Base-by-base conservation (phyloP, 2,113 vertebrate species). In the Synchiropus splendidus region DNA sequence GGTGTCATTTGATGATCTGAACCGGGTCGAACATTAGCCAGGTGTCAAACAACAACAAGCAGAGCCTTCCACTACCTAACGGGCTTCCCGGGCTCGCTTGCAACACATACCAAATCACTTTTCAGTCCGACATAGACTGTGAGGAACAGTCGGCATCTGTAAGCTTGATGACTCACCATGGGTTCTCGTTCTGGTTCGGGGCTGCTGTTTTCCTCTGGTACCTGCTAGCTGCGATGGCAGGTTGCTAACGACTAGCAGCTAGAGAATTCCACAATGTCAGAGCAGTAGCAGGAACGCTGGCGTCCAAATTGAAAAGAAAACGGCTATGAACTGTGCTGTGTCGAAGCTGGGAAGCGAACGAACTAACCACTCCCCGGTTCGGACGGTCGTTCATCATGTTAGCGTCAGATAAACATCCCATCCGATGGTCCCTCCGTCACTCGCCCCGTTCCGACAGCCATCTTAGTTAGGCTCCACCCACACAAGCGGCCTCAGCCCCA, bases 401-500 rank as follows among this genome's bases (percentile, higher is more conserved):
- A 66, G 51, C 45, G 57, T 42, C 51, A 42, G 32, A 68, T 63
- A 64, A 70, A 79, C 70, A 70, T 57, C 69, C 58, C 63, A 59
- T 61, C 61, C 14, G 70, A 36, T 39, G 68, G 34, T 58, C 76
- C 51, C 57, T 67, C 55, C 63, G 45, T 55, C 54, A 57, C 61
- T 75, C 55, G 59, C 33, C 62, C 45, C 59, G 64, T 18, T 63
- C 54, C 48, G 56, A 82, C 78, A 72, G 84, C 84, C 84, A 86
- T 86, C 80, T 86, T 86, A 58, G 70, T 70, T 49, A 49, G 31
- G 55, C 71, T 76, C 80, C 74, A 41, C 70, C 73, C 58, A 74
- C 79, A 49, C 59, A 64, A 43, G n/a, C n/a, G n/a, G n/a, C n/a
- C n/a, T n/a, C n/a, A n/a, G n/a, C n/a, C n/a, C n/a, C n/a, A n/a